These are phyloP conservation scores for Notechis scutatus DNA, from an alignment of 2,113 vertebrate species.

Conservation along the genomic window DNA sequence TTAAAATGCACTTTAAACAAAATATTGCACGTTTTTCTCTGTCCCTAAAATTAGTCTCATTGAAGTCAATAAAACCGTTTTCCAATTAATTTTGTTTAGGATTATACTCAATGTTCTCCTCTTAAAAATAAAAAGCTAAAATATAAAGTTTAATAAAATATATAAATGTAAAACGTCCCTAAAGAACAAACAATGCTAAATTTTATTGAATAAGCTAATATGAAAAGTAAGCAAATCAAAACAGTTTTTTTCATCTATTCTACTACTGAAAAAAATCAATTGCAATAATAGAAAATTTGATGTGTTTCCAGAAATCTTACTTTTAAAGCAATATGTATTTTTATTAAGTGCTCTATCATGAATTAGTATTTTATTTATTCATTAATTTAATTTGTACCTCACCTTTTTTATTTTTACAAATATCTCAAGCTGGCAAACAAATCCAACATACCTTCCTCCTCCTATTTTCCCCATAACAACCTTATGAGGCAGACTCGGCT, in stretches of 20 bases:
- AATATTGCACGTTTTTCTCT: background rate
- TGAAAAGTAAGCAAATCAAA: background rate
- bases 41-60: background rate
- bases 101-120: background rate
- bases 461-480: too few relatives aligned
- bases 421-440: too few relatives aligned
- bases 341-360: background rate
- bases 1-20: background rate
- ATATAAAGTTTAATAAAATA: background rate
- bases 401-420: too few relatives aligned
- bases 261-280: background rate
- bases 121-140: background rate
- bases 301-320: background rate
- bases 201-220: background rate
- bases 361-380: too few relatives aligned
- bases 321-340: background rate
- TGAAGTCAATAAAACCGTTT: background rate
- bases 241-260: background rate
- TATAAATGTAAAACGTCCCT: background rate
- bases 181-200: background rate
- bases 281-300: background rate
- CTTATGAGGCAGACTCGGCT: too few relatives aligned
- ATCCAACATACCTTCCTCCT: too few relatives aligned
- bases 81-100: background rate
- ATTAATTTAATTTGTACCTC: too few relatives aligned